Conservation (phyloP, 2,113 vertebrate species). For the Paratilapia polleni region DNA sequence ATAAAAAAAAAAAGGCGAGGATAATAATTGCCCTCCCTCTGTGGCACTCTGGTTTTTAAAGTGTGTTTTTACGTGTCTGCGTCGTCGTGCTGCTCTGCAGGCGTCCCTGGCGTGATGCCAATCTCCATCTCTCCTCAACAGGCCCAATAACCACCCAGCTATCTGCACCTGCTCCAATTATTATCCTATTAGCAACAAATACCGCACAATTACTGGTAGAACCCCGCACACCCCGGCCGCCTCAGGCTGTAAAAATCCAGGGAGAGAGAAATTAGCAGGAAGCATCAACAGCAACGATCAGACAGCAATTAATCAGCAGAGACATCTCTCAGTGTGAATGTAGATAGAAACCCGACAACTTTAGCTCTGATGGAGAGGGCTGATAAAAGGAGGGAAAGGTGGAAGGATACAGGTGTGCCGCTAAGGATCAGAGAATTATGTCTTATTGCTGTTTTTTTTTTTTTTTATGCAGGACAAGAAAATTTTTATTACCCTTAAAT, state of each 20-base stretch:
- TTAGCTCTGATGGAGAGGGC: slow-evolving; percentile 57
- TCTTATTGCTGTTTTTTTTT: slow-evolving; percentile 45
- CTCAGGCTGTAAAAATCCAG: slow-evolving; percentile 62
- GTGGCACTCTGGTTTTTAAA: slow-evolving; percentile 62
- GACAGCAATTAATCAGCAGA: slow-evolving; percentile 78
- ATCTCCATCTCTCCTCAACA: slow-evolving; percentile 73
- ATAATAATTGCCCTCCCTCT: slow-evolving; percentile 69
- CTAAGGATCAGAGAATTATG: background rate
- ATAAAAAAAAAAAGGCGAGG: slow-evolving; percentile 18
- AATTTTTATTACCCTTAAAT: background rate
- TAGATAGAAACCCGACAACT: slow-evolving; percentile 59
- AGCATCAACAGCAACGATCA: slow-evolving; percentile 72
- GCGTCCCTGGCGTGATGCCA: slow-evolving; percentile 75
- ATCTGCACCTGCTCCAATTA: slow-evolving; percentile 86
- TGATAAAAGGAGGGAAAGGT: slow-evolving; percentile 25
- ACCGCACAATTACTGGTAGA: slow-evolving; percentile 80
- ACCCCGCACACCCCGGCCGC: slow-evolving; percentile 71
- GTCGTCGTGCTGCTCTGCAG: slow-evolving; percentile 60
- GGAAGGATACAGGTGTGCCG: slow-evolving; percentile 36
- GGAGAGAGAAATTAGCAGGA: slow-evolving; percentile 75
- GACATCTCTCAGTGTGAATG: slow-evolving; percentile 47
- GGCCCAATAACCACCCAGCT: slow-evolving; percentile 77
- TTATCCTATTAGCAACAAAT: slow-evolving; percentile 86
- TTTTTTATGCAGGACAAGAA: slow-evolving; percentile 7
- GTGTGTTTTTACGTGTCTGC: slow-evolving; percentile 70